phyloP scores from a whole-genome alignment of 2,113 vertebrate genomes.

The Phodopus roborovskii region DNA sequence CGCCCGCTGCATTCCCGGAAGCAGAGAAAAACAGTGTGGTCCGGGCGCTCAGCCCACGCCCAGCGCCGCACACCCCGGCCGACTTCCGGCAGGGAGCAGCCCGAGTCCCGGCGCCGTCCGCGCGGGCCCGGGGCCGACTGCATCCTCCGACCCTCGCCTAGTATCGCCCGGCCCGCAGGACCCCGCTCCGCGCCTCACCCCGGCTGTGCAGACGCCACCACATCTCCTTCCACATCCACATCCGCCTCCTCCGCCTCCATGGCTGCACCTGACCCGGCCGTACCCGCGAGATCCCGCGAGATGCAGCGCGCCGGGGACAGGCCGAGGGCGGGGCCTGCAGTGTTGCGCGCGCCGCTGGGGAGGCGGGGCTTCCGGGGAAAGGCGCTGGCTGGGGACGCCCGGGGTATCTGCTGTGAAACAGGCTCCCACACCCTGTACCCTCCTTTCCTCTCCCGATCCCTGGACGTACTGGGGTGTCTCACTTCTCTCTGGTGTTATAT shows the following conservation, averaged over 20 bases:
- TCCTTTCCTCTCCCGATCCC: neutral
- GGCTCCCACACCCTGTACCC: neutral
- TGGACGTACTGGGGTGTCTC: neutral
- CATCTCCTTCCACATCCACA: slow-evolving; percentile 95
- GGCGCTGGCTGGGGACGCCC: fast-evolving
- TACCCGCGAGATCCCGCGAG: slow-evolving; percentile 67
- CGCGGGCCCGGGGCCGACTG: neutral
- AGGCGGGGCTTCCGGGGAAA: neutral
- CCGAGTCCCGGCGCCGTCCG: neutral
- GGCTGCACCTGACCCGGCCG: slow-evolving; percentile 79
- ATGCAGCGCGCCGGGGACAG: neutral
- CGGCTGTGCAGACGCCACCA: slow-evolving; percentile 79
- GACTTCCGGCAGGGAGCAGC: neutral
- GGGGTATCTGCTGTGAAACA: neutral
- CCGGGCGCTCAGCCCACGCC: neutral
- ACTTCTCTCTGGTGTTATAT: neutral
- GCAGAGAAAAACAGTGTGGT: neutral
- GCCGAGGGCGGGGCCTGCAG: neutral
- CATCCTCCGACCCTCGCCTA: neutral
- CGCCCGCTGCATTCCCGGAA: neutral
- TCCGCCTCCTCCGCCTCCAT: slow-evolving; percentile 91
- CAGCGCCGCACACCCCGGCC: neutral
- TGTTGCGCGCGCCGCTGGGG: neutral
- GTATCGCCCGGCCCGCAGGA: neutral
- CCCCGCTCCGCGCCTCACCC: slow-evolving; percentile 76